Conservation (phyloP, 2,113 vertebrate genomes). For the Lamprotornis superbus region DNA sequence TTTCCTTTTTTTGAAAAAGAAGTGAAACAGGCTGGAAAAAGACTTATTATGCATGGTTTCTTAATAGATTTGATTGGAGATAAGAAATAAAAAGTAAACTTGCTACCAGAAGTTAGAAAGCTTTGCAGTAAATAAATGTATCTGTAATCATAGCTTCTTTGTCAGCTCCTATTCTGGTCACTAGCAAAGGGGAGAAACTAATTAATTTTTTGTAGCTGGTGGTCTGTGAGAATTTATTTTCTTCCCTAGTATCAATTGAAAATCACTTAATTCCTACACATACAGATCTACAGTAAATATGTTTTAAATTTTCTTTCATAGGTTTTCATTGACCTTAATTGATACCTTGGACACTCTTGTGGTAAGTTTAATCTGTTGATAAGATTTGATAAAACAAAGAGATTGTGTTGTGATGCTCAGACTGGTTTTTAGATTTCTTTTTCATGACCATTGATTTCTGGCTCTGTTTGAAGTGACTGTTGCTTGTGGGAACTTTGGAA, state of each 20-base stretch:
- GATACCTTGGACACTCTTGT: slow-evolving; percentile 97
- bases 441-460: neutral
- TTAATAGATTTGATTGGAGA: neutral
- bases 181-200: neutral
- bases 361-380: slow-evolving; percentile 77
- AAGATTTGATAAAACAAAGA: neutral
- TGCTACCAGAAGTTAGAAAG: neutral
- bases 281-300: neutral
- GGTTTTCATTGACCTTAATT: slow-evolving; percentile 96
- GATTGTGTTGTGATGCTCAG: neutral
- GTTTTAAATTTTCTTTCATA: slow-evolving; percentile 55
- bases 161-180: neutral
- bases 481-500: neutral
- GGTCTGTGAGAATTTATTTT: neutral
- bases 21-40: neutral
- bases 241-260: neutral
- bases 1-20: neutral
- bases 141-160: neutral
- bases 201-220: neutral
- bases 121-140: neutral
- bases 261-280: neutral
- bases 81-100: neutral
- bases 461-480: neutral
- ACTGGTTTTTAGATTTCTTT: neutral
- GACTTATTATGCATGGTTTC: neutral